Evolutionary conservation across 2,797 vertebrate genomes (phyloP), one percentile per base, ranked within the genome.

Genomic region (Anisognathus igniventris): DNA sequence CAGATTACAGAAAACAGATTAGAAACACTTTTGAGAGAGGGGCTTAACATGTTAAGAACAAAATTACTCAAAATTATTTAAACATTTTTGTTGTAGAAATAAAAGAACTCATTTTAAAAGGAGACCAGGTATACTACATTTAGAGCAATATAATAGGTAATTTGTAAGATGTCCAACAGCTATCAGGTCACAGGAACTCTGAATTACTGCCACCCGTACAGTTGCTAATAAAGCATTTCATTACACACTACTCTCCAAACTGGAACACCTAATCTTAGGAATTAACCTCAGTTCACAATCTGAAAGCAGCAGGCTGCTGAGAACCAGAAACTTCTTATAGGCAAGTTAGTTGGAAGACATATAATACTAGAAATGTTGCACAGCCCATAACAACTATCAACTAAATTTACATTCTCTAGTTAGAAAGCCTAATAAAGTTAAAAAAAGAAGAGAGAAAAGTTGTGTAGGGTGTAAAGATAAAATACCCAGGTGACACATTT

Each of bases 401-500:
- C 12, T n/a, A 27, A 72, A 57, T 72, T 84, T 67, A 78, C 10
- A 30, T 74, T 92, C 44, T 68, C 35, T 40, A 66, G 35, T 66
- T 85, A 90, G 12, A 85, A 90, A 68, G n/a, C 42, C 21, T 54
- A 88, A 66, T 30, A 73, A 91, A 74, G 23, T 53, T 81, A 25
- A 61, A 61, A 88, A 90, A 77, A 10, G 25, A 90, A 71, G n/a
- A 66, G 15, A 56, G 35, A 67, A 80, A 92, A 71, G 22, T 42
- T 73, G 66, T 22, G 35, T 27, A 87, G 58, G 16, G 57, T 57
- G 6, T 65, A 76, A 93, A 88, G 45, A 87, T n/a, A 91, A 94
- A 93, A 95, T 67, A 95, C 37, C 89, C 92, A 96, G 96, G 96
- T 96, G 84, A 95, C 90, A 87, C 42, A 80, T 84, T 94, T 92